Evolutionary conservation across 2,797 vertebrate species (phyloP), one percentile per base, ranked within the genome.

Genomic region (Sebastes cheni): DNA sequence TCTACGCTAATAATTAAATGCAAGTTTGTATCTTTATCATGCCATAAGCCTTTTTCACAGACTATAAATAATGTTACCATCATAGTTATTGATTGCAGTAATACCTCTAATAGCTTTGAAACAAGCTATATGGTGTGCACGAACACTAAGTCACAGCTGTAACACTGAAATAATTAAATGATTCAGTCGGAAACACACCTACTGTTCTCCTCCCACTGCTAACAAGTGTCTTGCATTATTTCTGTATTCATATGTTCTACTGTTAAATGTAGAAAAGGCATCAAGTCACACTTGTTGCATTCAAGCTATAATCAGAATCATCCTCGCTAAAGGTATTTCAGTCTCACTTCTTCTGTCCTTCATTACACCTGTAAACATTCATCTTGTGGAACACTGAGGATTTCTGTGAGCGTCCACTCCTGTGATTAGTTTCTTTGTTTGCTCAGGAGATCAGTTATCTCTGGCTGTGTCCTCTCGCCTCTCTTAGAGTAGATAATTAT

Each of bases 181-280:
- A 14, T 85, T 85, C 82, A 86, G 77, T 85, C 77, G 79, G n/a
- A 83, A 59, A 59, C 10, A 42, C 22, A 8, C 1, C 27, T 25
- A 4, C 13, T 68, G 23, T 22, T 25, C 32, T 29, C 20, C 13
- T 12, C 67, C 6, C 0, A 46, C 25, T 14, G 22, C 30, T 18
- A 16, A 80, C 1, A 29, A 54, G 27, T 8, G 55, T 64, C 4
- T 27, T 66, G 27, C 2, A 50, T 65, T 55, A 61, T 56, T 67
- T 61, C 27, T 65, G 23, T 64, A 3, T 32, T 62, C 5, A 23
- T n/a, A 36, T 23, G 23, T 64, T 75, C 54, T 73, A 39, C 46
- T 67, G 11, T 39, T 10, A 11, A 11, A 50, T 34, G 42, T 36
- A 72, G 8, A 79, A 68, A 72, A 32, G 1, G 27, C 23, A 29